Evolutionary conservation across 2,888 invertebrate species (phyloP), one percentile per base, ranked within the genome.

Genomic region (Chymomyza procnemis): DNA sequence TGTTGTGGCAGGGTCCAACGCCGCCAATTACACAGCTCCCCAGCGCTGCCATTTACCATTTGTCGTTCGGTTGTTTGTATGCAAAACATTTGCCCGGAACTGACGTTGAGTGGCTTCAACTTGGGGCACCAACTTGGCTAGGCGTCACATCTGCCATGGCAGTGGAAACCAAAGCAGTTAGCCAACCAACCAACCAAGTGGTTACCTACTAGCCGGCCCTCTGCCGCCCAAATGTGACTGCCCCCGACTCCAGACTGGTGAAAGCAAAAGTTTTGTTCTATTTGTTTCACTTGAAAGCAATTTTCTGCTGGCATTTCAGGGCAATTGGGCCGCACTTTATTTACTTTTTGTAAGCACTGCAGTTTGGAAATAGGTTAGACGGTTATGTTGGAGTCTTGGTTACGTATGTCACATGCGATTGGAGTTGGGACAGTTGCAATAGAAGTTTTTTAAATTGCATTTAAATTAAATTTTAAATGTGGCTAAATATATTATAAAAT

Each of bases 221-320:
- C n/a, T n/a, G n/a, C n/a, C n/a, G n/a, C 59, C 34, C 48, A n/a
- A 4, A 26, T 26, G 26, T 8, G 26, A 26, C 26, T 26, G 41
- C 4, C 5, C 19, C 54, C n/a, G n/a, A n/a, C n/a, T 5, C 54
- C 46, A n/a, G n/a, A 14, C 8, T 75, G 86, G 81, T 84, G 81
- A 82, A 82, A 85, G 86, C 86, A 82, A 82, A 82, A 82, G 81
- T 82, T 85, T 73, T 82, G 81, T 82, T 82, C 86, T 82, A 82
- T 83, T 82, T 82, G 69, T 83, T 85, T 83, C 81, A 81, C 84
- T 76, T 76, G 74, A 69, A 67, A 64, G 66, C 64, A 59, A 56
- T 54, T 54, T 54, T 41, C 34, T 41, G 34, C 34, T 41, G 34
- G 34, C 34, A 41, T 41, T 41, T 41, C 34, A 41, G 34, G 34